Base-by-base conservation (phyloP, 2,113 vertebrate genomes). In the Grammomys dolichurus region DNA sequence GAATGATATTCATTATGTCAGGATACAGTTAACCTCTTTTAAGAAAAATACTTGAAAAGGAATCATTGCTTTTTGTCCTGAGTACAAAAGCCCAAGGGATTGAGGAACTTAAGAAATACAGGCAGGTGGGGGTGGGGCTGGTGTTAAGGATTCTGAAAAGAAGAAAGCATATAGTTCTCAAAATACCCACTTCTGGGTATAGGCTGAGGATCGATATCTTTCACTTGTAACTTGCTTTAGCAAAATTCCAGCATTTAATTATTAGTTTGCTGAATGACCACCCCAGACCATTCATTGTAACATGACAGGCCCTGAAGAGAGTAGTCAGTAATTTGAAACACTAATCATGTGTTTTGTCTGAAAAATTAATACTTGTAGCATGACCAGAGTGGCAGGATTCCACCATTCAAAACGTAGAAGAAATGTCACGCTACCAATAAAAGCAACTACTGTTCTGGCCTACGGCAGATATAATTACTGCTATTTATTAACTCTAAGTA, bases 161-260 rank as follows among this genome's bases (percentile, higher is more conserved):
- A 58, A 95, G 95, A 78, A 95, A 98, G 90, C 96, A 92, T 97
- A 95, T 93, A 93, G 89, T 97, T 97, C 96, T 89, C 87, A 95
- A 98, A 97, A 97, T 43, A 96, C 43, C 76, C 90, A 91, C 95
- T 97, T 97, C 97, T 97, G 91, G 84, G 91, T 97, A 97, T 97
- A 97, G 95, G 87, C 96, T 96, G 75, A 96, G 81, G 87, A 96
- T 96, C 89, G 96, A 75, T 97, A 97, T 95, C 96, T 97, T 97
- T 96, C 93, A 80, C 95, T 96, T 93, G 31, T 95, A 95, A 97
- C 95, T 97, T 98, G 93, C 94, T 98, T 98, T 98, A 98, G 97
- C 97, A 97, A 95, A 98, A 97, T 97, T 96, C 97, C 96, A 98
- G 92, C 75, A 93, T 97, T 97, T 98, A 98, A 98, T 98, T 98